A percentile compares a stretch with the other conserved stretches of the same genome.
Evolutionary conservation across 2,797 vertebrate species (phyloP).

Genomic region (Siniperca undulata): DNA sequence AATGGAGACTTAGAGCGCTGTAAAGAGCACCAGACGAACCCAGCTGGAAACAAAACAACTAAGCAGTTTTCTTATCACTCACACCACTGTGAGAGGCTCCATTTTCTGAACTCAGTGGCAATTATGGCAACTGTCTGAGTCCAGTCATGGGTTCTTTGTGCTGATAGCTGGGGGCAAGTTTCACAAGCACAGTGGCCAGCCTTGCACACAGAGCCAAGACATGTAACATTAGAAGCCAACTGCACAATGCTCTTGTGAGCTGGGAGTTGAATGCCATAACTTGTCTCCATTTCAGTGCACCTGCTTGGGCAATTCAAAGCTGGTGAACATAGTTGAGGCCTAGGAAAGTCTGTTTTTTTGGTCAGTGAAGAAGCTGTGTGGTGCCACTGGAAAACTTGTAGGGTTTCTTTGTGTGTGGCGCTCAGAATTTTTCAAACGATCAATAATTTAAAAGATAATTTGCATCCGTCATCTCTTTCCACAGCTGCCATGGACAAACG

Average conservation of each 20-base stretch:
- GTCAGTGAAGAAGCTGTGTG: constrained; percentile 28
- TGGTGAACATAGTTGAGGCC: constrained; percentile 16
- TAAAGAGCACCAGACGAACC: constrained; percentile 54
- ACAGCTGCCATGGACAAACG: constrained; percentile 74
- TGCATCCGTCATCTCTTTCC: constrained; percentile 68
- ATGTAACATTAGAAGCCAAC: constrained; percentile 54
- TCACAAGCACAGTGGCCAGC: constrained; percentile 56
- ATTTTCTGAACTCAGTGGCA: constrained; percentile 67
- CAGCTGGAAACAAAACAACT: constrained; percentile 76
- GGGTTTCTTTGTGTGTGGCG: constrained; percentile 29
- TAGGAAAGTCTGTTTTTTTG: constrained; percentile 40
- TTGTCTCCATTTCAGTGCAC: constrained; percentile 71
- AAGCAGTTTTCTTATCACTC: constrained; percentile 70
- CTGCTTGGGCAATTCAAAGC: constrained; percentile 56
- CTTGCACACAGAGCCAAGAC: constrained; percentile 35
- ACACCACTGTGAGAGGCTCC: constrained; percentile 49
- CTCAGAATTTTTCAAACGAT: constrained; percentile 42
- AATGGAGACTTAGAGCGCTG: constrained; percentile 60
- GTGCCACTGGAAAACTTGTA: constrained; percentile 35
- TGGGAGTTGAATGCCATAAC: constrained; percentile 56
- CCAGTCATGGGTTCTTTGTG: constrained; percentile 68
- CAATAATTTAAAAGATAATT: constrained; percentile 65
- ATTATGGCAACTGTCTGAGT: constrained; percentile 61
- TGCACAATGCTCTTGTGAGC: constrained; percentile 55
- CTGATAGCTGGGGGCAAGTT: constrained; percentile 62